A percentile compares a stretch with the other conserved stretches of the same genome.
Conservation (phyloP, 2,113 vertebrate species). For the Quiscalus mexicanus region DNA sequence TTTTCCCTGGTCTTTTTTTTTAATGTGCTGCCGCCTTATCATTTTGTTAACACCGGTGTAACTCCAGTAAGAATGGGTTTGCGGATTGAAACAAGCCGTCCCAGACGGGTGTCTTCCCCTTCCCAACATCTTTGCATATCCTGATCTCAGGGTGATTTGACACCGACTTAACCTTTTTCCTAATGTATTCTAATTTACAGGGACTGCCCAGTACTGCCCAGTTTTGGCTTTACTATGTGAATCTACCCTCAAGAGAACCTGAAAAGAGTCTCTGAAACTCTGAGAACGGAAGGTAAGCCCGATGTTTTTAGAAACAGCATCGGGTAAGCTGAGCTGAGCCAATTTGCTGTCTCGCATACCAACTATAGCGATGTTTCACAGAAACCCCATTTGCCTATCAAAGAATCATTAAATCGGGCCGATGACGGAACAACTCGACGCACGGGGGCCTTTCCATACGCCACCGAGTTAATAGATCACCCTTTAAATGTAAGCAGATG, state of each 20-base stretch:
- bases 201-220: neutral
- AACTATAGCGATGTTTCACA: neutral
- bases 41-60: neutral
- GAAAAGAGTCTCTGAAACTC: neutral
- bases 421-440: neutral
- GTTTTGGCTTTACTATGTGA: neutral
- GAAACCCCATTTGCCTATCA: neutral
- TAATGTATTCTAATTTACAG: neutral
- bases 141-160: neutral
- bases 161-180: neutral
- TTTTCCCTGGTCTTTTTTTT: neutral
- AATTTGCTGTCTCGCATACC: neutral
- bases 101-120: neutral
- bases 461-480: slow-evolving; percentile 23
- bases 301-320: neutral
- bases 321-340: neutral
- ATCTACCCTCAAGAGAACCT: slow-evolving; percentile 14
- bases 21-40: neutral
- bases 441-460: neutral
- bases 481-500: slow-evolving; percentile 38
- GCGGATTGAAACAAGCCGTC: neutral
- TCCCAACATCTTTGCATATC: neutral
- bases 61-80: neutral
- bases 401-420: neutral
- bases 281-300: neutral